These are phyloP conservation scores for Drosophila triauraria DNA, from an alignment of 1,140 invertebrate species.

Conservation along the genomic window DNA sequence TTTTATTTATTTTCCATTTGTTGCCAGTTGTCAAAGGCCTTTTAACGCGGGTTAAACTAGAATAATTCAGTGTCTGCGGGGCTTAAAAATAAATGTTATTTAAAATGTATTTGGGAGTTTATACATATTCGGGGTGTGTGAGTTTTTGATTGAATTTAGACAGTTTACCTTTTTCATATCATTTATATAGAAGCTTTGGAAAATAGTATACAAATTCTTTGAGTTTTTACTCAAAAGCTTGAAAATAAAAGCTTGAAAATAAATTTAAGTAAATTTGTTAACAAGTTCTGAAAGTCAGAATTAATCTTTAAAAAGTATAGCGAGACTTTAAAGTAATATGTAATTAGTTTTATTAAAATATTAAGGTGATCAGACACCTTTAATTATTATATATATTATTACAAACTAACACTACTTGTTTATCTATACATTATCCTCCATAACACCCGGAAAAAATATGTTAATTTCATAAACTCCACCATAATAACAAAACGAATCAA, in stretches of 20 bases:
- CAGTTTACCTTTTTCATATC: background rate
- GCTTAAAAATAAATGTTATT: slow-evolving; percentile 12
- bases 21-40: slow-evolving; percentile 30
- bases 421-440: background rate
- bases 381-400: background rate
- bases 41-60: slow-evolving; percentile 17
- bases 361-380: too few species aligned
- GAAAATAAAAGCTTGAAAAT: background rate
- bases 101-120: background rate
- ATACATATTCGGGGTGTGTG: background rate
- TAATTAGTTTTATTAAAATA: background rate
- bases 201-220: background rate
- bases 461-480: background rate
- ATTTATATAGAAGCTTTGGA: background rate
- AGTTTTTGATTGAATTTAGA: background rate
- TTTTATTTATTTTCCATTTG: slow-evolving; percentile 60
- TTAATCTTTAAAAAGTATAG: background rate
- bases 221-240: background rate
- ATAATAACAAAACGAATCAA: background rate
- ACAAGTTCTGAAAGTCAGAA: background rate
- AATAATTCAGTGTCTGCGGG: background rate
- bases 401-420: background rate
- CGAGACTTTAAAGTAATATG: too few species aligned
- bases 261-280: background rate
- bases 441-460: background rate